A percentile compares a stretch with the other conserved stretches of the same genome.
phyloP scores from a whole-genome alignment of 2,797 vertebrate genomes.

The Acomys russatus region DNA sequence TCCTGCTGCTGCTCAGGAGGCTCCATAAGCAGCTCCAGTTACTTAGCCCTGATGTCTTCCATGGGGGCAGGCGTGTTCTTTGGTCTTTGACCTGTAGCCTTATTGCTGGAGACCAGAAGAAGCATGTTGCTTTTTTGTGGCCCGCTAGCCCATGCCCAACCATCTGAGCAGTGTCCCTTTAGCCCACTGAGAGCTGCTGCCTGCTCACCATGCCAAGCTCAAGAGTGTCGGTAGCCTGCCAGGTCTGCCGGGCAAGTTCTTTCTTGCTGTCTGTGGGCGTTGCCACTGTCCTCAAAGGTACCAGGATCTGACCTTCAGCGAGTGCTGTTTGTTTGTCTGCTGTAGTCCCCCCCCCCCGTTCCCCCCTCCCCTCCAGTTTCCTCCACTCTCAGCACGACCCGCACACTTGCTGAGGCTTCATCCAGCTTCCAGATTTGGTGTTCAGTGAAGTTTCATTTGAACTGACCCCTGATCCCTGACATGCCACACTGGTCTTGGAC shows the following conservation, averaged over 20 bases:
- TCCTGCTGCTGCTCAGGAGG: background rate
- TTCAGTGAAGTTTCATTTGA: background rate
- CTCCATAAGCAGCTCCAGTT: background rate
- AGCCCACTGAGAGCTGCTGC: accelerated
- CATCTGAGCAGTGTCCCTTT: background rate
- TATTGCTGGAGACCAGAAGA: background rate
- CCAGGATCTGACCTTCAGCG: background rate
- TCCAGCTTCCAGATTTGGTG: background rate
- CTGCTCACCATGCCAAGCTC: background rate
- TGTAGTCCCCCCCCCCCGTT: accelerated
- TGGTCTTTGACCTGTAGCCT: too few species aligned
- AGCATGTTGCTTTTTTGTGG: background rate
- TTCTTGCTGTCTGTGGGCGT: background rate
- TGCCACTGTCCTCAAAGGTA: background rate
- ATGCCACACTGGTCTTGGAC: background rate
- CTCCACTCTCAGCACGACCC: background rate
- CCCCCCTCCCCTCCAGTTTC: background rate
- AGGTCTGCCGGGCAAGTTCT: background rate
- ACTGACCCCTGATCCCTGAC: background rate
- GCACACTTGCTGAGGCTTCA: background rate
- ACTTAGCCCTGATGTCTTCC: background rate
- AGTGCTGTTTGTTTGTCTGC: background rate
- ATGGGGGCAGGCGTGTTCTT: background rate
- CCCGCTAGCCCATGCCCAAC: background rate
- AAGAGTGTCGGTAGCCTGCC: background rate